Base-by-base conservation (phyloP, 1,140 invertebrate genomes). In the Tetramorium simillimum region DNA sequence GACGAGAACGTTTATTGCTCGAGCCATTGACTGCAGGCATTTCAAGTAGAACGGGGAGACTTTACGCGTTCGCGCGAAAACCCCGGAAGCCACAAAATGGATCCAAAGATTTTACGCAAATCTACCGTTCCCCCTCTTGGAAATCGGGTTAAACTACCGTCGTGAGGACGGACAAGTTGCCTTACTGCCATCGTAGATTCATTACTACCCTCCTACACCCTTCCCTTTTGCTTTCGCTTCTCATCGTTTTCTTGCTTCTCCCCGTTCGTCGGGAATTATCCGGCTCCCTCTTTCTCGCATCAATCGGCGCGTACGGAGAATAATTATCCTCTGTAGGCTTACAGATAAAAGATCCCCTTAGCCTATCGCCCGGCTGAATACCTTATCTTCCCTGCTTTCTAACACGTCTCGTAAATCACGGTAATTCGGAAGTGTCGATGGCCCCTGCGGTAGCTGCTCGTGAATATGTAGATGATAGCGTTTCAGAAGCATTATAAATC, bases 241-340 rank as follows among this genome's bases (percentile, higher is more conserved):
- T 82, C 78, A 33, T 63, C 62, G 86, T 91, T 92, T 90, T 92
- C 89, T 24, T 82, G 69, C 84, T 53, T 58, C 72, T 87, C 69
- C 85, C 88, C 46, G 37, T 88, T 81, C 86, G 80, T 16, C 33
- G 43, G 49, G 92, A 93, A 92, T 93, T 94, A 94, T 94, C 92
- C 92, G 75, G 53, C 28, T 53, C 33, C 40, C 75, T 72, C 72
- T 21, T 81, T 53, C 90, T 78, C 80, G 73, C 85, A 56, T 63
- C 91, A 84, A 86, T 92, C 86, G 89, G 87, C 89, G 84, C 88
- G 91, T 89, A 73, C 73, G 88, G 92, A 92, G 92, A 93, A 94
- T 94, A 94, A 95, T 94, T 94, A 94, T 94, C 92, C 91, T 85
- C 92, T 90, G 91, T 92, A 92, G 91, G 91, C 91, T 92, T 88